These are phyloP conservation scores for Polydrusus pterygomalis DNA, from an alignment of 2,888 invertebrate species.

Conservation along the genomic window DNA sequence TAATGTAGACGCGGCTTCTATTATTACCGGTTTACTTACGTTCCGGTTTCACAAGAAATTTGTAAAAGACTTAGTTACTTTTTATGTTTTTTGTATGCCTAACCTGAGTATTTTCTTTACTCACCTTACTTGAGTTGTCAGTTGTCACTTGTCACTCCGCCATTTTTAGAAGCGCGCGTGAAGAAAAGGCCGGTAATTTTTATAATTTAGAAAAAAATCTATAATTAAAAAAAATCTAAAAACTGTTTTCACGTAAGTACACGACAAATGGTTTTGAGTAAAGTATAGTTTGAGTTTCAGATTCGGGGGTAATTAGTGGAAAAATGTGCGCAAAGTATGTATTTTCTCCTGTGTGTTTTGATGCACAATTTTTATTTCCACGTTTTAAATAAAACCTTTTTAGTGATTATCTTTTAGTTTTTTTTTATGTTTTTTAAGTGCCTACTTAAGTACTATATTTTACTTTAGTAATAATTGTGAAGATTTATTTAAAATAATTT, in stretches of 20 bases:
- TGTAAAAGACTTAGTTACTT: background rate
- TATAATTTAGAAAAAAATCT: conserved; percentile 36
- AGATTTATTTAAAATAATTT: background rate
- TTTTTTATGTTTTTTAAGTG: conserved; percentile 1
- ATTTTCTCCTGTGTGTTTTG: conserved; percentile 30
- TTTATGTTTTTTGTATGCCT: background rate
- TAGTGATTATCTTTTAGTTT: conserved; percentile 7
- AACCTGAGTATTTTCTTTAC: no score
- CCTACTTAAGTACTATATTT: background rate
- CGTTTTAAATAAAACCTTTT: conserved; percentile 13
- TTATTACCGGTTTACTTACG: no score
- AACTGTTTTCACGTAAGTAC: conserved; percentile 39
- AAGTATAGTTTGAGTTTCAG: conserved; percentile 31
- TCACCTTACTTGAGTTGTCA: no score
- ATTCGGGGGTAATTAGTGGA: conserved; percentile 40
- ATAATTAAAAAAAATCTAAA: conserved; percentile 37
- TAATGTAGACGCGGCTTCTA: no score
- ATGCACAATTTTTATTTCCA: conserved; percentile 39
- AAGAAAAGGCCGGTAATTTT: conserved; percentile 37
- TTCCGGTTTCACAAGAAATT: no score
- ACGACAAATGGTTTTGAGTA: conserved; percentile 33
- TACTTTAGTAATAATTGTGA: background rate
- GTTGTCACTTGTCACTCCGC: conserved; percentile 34
- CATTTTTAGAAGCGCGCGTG: conserved; percentile 41
- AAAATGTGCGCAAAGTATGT: conserved; percentile 33